Percentiles rank a stretch among this genome's conserved stretches.
phyloP scores from a whole-genome alignment of 2,888 invertebrate genomes.

The Drosophila parthenogenetica region DNA sequence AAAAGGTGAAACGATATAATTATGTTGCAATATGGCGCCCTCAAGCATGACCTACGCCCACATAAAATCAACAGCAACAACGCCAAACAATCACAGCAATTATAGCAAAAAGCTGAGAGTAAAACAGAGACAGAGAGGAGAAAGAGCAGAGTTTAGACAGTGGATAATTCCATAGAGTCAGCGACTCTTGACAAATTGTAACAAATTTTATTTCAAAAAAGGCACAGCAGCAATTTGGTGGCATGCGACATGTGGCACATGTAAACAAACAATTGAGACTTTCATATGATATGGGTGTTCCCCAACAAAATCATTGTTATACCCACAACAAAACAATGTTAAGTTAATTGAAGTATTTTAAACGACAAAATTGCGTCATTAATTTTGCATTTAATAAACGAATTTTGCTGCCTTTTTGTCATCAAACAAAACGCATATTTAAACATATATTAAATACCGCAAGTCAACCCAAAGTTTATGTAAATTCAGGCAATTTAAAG shows the following conservation, averaged over 20 bases:
- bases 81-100: constrained; percentile 58
- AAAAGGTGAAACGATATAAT: constrained; percentile 76
- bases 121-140: not conserved
- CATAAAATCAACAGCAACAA: constrained; percentile 34
- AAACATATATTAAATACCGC: too few relatives aligned
- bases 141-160: not conserved
- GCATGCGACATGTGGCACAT: constrained; percentile 17
- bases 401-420: constrained; percentile 1
- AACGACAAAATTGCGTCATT: constrained; percentile 8
- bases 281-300: constrained; percentile 3
- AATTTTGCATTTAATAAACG: not conserved
- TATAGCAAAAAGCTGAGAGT: constrained; percentile 28
- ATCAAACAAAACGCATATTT: not conserved
- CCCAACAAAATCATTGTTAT: constrained; percentile 14
- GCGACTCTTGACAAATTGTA: constrained; percentile 51
- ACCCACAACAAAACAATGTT: constrained; percentile 35
- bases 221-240: constrained; percentile 25
- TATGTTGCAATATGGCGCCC: constrained; percentile 80
- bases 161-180: constrained; percentile 23
- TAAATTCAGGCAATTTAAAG: too few relatives aligned
- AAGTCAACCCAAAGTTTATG: too few relatives aligned
- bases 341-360: constrained; percentile 36
- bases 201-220: constrained; percentile 24
- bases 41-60: constrained; percentile 77
- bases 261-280: constrained; percentile 19